Base-by-base conservation (phyloP, 2,113 vertebrate genomes). In the Pseudopipra pipra region DNA sequence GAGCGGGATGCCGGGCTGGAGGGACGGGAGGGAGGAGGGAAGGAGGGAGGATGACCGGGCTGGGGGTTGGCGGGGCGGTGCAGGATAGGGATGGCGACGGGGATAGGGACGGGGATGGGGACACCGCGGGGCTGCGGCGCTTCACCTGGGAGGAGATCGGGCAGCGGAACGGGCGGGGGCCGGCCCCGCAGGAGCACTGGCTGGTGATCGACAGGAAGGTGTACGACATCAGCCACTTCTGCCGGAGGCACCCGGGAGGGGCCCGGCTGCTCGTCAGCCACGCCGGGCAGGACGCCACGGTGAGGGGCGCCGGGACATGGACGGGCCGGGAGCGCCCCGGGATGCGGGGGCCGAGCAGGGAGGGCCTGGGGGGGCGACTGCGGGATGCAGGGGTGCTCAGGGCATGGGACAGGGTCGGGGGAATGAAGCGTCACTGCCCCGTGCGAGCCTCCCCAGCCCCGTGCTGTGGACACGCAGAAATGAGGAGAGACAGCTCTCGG, bases 211-310 rank as follows among this genome's bases (percentile, higher is more conserved):
- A 96, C 47, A 96, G 97, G 84, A 97, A 95, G 66, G 97, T 98
- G 74, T 97, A 97, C 67, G 96, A 98, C 93, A 96, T 98, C 95
- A 97, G 94, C 59, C 61, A 0, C 31, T 98, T 97, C 92, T 82
- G 2, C 68, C 67, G 78, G 28, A 74, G 87, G 12, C 97, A 97
- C 67, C 97, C 97, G 19, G 98, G 97, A 0, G 97, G 98, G 5
- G 5, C 94, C 13, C 95, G 95, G 8, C 80, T 98, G 58, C 96
- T 98, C 79, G 61, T 22, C 76, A 95, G 94, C 97, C 95, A 98
- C 35, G 95, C 97, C 10, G 97, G 98, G 58, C 96, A 98, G 81
- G 97, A 98, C 28, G 97, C 96, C 76, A 97, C 98, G 96, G 98
- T 98, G 94, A 96, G 67, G n/a, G 31, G 30, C 18, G 54, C 41